A percentile compares a stretch with the other conserved stretches of the same genome.
Conservation (phyloP, 2,888 invertebrate genomes). For the Drosophila meridionalis region DNA sequence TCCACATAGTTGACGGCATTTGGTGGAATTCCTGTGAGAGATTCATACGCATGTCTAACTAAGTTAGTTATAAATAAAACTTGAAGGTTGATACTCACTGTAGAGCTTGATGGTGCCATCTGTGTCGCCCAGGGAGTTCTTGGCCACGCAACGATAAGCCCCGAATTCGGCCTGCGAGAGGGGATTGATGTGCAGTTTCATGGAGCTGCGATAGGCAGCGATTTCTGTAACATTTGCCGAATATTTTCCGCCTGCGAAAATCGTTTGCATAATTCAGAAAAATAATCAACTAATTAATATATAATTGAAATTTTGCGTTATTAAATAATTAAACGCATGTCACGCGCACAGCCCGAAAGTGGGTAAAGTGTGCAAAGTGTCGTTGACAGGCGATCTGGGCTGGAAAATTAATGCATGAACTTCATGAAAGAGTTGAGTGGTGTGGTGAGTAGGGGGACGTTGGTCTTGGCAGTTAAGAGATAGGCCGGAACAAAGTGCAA, state of each 20-base stretch:
- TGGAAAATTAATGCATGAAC: conserved; percentile 64
- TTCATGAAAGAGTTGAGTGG: conserved; percentile 1
- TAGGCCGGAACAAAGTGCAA: conserved; percentile 61
- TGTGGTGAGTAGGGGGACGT: background rate
- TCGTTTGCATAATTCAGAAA: conserved; percentile 40
- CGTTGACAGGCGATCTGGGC: conserved; percentile 60
- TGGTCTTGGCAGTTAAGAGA: conserved; percentile 64
- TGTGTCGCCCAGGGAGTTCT: conserved; percentile 93
- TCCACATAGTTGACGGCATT: conserved; percentile 85
- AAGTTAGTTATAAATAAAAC: too few species aligned
- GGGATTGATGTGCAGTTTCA: conserved; percentile 90
- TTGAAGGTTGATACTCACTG: conserved; percentile 87
- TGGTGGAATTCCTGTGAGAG: conserved; percentile 83
- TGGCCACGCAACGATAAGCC: conserved; percentile 92
- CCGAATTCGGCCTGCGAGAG: conserved; percentile 90
- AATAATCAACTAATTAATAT: conserved; percentile 67
- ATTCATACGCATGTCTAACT: background rate
- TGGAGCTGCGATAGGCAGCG: conserved; percentile 91
- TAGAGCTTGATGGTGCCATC: conserved; percentile 93
- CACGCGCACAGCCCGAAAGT: conserved; percentile 48
- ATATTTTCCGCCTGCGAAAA: conserved; percentile 87
- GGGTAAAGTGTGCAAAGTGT: conserved; percentile 52
- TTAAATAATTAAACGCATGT: conserved; percentile 73
- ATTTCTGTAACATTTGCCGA: conserved; percentile 89
- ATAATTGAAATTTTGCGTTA: conserved; percentile 64